These are phyloP conservation scores for Microctonus hyperodae DNA, from an alignment of 2,888 invertebrate genomes.

Conservation along the genomic window DNA sequence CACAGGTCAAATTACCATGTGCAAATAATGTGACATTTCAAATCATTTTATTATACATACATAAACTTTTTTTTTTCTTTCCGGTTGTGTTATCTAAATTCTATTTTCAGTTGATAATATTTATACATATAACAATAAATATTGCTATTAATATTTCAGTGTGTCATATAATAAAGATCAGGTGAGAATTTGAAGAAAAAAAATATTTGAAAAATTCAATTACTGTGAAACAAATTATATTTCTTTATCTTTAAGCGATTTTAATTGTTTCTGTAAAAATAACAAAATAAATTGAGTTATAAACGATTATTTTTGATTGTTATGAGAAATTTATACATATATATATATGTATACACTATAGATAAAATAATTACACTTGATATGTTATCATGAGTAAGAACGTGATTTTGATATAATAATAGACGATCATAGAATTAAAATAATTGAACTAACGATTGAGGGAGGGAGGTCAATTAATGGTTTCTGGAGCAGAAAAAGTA, in stretches of 20 bases:
- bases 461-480: background rate
- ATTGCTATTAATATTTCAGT: no score
- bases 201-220: no score
- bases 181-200: no score
- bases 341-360: background rate
- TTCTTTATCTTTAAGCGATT: no score
- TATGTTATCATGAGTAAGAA: background rate
- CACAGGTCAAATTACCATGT: conserved; percentile 8
- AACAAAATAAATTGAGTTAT: background rate
- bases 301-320: background rate
- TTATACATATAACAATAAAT: background rate
- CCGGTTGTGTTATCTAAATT: background rate
- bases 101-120: background rate
- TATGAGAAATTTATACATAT: no score
- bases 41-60: background rate
- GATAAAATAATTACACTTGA: background rate
- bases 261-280: background rate
- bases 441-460: background rate
- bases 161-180: no score
- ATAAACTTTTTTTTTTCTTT: background rate
- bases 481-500: background rate
- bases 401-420: background rate
- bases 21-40: background rate
- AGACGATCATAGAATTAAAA: background rate
- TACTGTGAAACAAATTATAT: no score